phyloP scores from a whole-genome alignment of 2,113 vertebrate species.

The Triplophysa tibetana region DNA sequence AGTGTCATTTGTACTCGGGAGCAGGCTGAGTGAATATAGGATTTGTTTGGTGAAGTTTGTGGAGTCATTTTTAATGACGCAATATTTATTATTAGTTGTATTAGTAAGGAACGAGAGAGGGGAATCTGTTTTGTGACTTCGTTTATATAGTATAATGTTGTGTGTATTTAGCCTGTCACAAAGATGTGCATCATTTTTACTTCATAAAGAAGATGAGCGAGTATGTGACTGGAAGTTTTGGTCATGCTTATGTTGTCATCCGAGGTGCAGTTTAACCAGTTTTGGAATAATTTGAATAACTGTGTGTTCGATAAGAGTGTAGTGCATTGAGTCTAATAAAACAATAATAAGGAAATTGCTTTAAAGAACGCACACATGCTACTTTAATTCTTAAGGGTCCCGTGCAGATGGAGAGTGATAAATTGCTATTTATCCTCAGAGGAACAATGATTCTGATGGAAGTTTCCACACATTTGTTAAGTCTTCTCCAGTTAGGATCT shows the following conservation, averaged over 20 bases:
- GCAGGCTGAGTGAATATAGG: constrained; percentile 7
- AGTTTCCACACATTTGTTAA: background rate
- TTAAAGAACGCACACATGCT: background rate
- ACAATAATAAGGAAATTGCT: constrained; percentile 40
- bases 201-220: background rate
- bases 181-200: background rate
- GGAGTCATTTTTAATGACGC: background rate
- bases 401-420: background rate
- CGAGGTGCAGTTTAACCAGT: constrained; percentile 37
- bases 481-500: background rate
- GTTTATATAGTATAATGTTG: background rate
- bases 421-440: background rate
- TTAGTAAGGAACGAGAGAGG: background rate
- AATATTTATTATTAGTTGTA: background rate
- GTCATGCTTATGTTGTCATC: background rate
- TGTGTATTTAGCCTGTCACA: constrained; percentile 12
- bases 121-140: background rate
- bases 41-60: background rate
- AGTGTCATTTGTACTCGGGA: constrained; percentile 38
- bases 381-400: background rate
- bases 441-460: background rate
- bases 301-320: constrained; percentile 47
- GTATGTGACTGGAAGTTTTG: background rate
- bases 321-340: constrained; percentile 22
- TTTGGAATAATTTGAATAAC: constrained; percentile 54